Percentiles rank a stretch among this genome's conserved stretches.
These are phyloP conservation scores for Aphelocoma coerulescens DNA, from an alignment of 2,113 vertebrate species.

Conservation along the genomic window DNA sequence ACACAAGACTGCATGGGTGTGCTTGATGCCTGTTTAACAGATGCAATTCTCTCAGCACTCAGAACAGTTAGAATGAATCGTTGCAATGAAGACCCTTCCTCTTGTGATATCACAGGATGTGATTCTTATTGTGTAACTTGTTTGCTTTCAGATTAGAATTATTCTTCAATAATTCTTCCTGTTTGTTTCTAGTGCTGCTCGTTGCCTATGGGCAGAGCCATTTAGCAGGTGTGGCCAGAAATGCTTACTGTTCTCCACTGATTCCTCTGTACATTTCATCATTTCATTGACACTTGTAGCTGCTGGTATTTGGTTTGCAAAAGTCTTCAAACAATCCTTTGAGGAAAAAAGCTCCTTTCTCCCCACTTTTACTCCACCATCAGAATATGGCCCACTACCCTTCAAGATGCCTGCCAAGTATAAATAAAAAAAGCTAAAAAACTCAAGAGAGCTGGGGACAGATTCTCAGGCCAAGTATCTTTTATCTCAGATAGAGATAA, in stretches of 20 bases:
- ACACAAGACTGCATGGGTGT: accelerated
- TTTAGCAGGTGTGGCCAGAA: background rate
- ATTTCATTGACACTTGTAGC: background rate
- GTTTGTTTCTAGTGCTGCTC: background rate
- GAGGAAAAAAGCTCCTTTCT: background rate
- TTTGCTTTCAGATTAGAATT: background rate
- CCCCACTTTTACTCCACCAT: background rate
- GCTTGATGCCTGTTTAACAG: background rate
- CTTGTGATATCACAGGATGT: background rate
- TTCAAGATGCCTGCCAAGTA: background rate
- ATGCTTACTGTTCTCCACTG: background rate
- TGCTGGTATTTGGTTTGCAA: background rate
- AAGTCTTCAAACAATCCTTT: background rate
- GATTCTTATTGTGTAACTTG: background rate
- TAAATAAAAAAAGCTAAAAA: background rate
- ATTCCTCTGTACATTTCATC: background rate
- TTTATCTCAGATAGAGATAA: background rate
- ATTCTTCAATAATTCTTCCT: background rate
- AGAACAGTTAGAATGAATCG: background rate
- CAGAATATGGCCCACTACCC: background rate
- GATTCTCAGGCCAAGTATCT: background rate
- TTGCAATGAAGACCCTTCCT: background rate
- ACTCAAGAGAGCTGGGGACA: background rate
- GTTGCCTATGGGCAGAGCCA: background rate
- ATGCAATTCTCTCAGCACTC: background rate